Evolutionary conservation across 23 tunicate genomes (phyloP), one percentile per base, ranked within the genome.

Genomic region (Styela plicata): DNA sequence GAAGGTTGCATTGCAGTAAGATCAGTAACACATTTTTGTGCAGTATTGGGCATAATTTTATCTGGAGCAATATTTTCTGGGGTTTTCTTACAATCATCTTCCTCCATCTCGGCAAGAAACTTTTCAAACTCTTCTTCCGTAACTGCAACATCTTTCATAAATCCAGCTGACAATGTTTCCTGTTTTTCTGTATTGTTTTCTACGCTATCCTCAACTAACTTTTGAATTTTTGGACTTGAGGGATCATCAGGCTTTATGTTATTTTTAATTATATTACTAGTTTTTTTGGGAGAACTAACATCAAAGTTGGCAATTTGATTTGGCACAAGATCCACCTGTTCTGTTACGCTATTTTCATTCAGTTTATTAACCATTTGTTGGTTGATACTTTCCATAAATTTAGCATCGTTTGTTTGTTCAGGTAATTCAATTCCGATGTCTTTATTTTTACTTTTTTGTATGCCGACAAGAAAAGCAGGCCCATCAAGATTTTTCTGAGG

Each of bases 61-160:
- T 31, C 44, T 1, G 31, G 27, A 31, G 21, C 0, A 7, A 24
- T 34, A n/a, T 19, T 18, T 18, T 34, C 23, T 29, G 23, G 26
- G 0, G 82, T 17, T 37, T 24, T 24, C 0, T 44, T 26, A 24
- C 30, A 18, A 27, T 44, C 68, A 0, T 82, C 64, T 33, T 34
- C 28, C 32, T 73, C 53, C 31, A 30, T 64, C 30, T 85, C 77
- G 34, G 64, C 83, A 86, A 74, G 69, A 52, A 87, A 87, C 35
- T 82, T 24, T 25, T 74, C 69, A 82, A 87, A 87, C 32, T 87
- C 91, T 65, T 86, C 74, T 3, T 82, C 74, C 36, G 73, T 85
- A 44, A 87, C 64, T 37, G 64, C 73, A 64, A 87, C 69, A 24
- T 79, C 69, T 24, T 74, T 79, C 63, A 29, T 44, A 87, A 87